A percentile compares a stretch with the other conserved stretches of the same genome.
Evolutionary conservation across 2,797 vertebrate species (phyloP).

Genomic region (Gymnothorax reevesii): DNA sequence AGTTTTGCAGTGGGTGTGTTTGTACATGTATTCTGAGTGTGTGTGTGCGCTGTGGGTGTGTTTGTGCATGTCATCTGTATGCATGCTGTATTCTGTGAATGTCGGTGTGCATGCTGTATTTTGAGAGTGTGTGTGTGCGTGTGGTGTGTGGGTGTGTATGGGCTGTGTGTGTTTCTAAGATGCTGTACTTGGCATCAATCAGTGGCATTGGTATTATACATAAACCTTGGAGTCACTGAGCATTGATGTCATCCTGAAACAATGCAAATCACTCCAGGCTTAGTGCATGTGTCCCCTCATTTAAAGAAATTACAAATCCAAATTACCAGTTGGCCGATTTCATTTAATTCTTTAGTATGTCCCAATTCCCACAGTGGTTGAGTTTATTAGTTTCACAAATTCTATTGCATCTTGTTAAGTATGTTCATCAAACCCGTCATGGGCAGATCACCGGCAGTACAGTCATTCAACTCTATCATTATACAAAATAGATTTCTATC

Average conservation of each 20-base stretch:
- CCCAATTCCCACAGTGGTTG: background rate
- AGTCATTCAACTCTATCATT: background rate
- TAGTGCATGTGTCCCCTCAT: background rate
- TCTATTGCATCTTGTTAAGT: background rate
- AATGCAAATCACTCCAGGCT: constrained; percentile 32
- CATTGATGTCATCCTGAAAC: constrained; percentile 43
- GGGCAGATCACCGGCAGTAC: background rate
- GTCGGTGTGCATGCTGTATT: no score
- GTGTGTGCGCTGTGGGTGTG: no score
- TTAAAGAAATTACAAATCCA: background rate
- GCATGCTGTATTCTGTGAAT: no score
- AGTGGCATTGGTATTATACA: background rate
- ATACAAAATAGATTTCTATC: background rate
- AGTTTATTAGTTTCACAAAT: background rate
- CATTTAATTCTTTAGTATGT: background rate
- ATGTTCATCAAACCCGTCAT: background rate
- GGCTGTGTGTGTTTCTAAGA: no score
- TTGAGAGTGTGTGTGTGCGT: no score
- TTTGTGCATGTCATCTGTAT: no score
- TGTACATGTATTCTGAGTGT: no score
- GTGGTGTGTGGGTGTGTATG: no score
- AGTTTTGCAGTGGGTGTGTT: no score
- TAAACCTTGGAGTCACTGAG: background rate
- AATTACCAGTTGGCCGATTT: background rate
- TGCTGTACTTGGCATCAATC: background rate